Percentiles rank a stretch among this genome's conserved stretches.
Evolutionary conservation across 2,113 vertebrate genomes (phyloP).

Genomic region (Rhipidura dahli): DNA sequence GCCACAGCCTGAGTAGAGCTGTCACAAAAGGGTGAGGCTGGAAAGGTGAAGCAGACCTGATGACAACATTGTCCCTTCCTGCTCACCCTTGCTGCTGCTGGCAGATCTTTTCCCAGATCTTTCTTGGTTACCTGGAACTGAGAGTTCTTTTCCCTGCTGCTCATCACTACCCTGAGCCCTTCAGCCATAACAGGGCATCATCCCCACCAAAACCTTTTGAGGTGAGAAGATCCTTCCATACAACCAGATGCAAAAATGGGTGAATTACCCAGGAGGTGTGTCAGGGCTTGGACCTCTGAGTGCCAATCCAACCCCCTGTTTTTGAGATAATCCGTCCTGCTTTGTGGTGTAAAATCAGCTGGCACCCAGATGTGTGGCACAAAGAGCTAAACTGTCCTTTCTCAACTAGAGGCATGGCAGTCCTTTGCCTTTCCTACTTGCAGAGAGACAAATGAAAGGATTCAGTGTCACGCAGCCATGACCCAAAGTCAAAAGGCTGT

Average conservation of each 20-base stretch:
- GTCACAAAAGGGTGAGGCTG: neutral
- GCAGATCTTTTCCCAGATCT: neutral
- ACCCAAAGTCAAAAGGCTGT: constrained; percentile 32
- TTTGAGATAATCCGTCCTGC: neutral
- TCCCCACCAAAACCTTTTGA: neutral
- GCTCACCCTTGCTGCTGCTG: neutral
- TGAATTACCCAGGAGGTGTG: neutral
- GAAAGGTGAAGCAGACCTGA: neutral
- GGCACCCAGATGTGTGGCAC: neutral
- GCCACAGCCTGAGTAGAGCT: neutral
- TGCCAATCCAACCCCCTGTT: neutral
- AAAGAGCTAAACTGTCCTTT: neutral
- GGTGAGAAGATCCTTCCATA: neutral
- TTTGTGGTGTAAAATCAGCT: neutral
- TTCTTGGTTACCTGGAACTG: neutral
- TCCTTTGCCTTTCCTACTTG: neutral
- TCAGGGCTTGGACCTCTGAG: neutral
- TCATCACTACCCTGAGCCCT: neutral
- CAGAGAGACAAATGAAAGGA: constrained; percentile 11
- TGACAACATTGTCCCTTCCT: neutral
- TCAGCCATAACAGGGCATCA: neutral
- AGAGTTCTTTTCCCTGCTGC: neutral
- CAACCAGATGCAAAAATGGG: neutral
- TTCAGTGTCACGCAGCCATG: neutral
- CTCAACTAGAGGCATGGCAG: neutral